Evolutionary conservation across 2,888 invertebrate species (phyloP).

Genomic region (Drosophila hamatofila): DNA sequence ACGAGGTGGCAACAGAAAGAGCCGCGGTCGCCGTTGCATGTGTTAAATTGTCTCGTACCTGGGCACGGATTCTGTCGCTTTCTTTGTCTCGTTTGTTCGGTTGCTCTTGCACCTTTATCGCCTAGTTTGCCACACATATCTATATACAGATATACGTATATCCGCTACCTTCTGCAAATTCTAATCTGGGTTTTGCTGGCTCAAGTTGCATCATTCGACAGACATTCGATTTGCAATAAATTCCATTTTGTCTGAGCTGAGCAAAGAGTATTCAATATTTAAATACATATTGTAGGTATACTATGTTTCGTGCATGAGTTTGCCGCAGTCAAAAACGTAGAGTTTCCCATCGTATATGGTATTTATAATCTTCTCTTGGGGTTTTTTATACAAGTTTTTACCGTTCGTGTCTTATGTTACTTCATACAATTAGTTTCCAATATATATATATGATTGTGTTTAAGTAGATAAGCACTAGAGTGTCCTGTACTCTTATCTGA

Average conservation of each 20-base stretch:
- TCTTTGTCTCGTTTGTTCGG: background rate
- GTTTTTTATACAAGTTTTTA: too few relatives aligned
- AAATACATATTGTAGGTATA: too few relatives aligned
- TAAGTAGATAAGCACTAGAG: too few relatives aligned
- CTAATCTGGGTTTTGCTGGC: background rate
- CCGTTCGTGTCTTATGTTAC: too few relatives aligned
- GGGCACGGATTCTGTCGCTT: constrained; percentile 1
- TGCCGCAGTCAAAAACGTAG: background rate
- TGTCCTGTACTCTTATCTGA: too few relatives aligned
- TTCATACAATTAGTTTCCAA: too few relatives aligned
- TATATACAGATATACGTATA: background rate
- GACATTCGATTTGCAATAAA: constrained; percentile 2
- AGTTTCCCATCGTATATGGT: too few relatives aligned
- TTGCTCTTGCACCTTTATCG: background rate
- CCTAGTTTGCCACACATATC: background rate
- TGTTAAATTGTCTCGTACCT: constrained; percentile 5
- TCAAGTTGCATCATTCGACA: constrained; percentile 1
- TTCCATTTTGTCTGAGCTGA: too few relatives aligned
- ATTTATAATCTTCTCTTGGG: too few relatives aligned
- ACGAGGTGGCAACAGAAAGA: constrained; percentile 4
- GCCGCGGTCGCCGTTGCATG: background rate
- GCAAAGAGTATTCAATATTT: too few relatives aligned
- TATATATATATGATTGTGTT: too few relatives aligned
- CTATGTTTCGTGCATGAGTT: background rate
- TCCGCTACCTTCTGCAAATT: constrained; percentile 1